Percentiles rank a stretch among this genome's conserved stretches.
Evolutionary conservation across 2,797 vertebrate genomes (phyloP).

Genomic region (Danio kyathit): DNA sequence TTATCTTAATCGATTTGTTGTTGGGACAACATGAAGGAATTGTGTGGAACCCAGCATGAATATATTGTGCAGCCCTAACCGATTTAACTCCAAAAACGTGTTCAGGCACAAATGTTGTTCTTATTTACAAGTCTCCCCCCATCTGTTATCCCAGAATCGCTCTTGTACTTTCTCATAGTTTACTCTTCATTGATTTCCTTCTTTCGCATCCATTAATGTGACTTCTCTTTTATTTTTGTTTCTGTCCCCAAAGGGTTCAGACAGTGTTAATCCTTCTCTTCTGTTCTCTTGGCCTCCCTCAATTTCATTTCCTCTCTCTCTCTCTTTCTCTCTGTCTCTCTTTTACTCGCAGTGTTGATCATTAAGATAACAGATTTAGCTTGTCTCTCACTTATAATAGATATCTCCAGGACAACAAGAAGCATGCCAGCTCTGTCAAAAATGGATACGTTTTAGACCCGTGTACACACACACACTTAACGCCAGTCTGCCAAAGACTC

Average conservation of each 20-base stretch:
- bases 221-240: slow-evolving; percentile 28
- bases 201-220: slow-evolving; percentile 5
- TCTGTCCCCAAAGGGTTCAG: slow-evolving; percentile 32
- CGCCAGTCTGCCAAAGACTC: slow-evolving; percentile 20
- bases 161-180: slow-evolving; percentile 21
- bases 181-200: slow-evolving; percentile 9
- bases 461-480: slow-evolving; percentile 9
- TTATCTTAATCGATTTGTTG: too few species aligned
- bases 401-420: slow-evolving; percentile 63
- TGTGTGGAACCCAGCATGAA: too few species aligned
- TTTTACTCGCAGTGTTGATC: slow-evolving; percentile 45
- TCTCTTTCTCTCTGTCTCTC: slow-evolving; percentile 7
- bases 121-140: background rate
- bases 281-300: slow-evolving; percentile 11
- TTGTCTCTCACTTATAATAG: slow-evolving; percentile 64
- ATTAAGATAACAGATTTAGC: slow-evolving; percentile 67
- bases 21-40: too few species aligned
- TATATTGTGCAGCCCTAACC: too few species aligned
- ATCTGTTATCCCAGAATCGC: background rate
- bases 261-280: slow-evolving; percentile 24
- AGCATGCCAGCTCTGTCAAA: slow-evolving; percentile 64
- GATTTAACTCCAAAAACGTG: background rate
- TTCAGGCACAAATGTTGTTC: slow-evolving; percentile 5
- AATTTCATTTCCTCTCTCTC: slow-evolving; percentile 10
- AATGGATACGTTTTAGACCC: slow-evolving; percentile 32